Conservation (phyloP, 1,140 invertebrate genomes). For the Heliconius eleuchia region DNA sequence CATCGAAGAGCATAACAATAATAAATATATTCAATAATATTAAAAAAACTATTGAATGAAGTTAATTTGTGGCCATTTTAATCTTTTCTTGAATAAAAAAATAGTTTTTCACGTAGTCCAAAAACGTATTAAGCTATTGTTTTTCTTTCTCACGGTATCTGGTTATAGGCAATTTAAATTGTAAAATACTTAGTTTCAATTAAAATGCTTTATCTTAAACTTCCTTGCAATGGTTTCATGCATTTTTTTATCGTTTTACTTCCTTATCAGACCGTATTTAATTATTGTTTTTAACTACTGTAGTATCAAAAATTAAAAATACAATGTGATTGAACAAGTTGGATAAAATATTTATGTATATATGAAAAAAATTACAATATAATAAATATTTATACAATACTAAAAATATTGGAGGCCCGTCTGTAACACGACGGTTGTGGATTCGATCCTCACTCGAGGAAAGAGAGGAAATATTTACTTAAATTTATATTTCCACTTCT, state of each 20-base stretch:
- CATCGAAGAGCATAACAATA: too few relatives aligned
- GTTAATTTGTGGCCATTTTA: background rate
- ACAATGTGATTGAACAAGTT: background rate
- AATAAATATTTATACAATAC: too few relatives aligned
- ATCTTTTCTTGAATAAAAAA: background rate
- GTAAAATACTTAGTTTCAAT: constrained; percentile 21
- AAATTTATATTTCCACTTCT: too few relatives aligned
- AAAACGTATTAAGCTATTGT: background rate
- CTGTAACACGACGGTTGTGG: too few relatives aligned
- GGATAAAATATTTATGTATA: background rate
- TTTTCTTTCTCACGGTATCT: constrained; percentile 13
- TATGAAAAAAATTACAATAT: too few relatives aligned
- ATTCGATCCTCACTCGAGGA: too few relatives aligned
- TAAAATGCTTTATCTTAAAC: constrained; percentile 24
- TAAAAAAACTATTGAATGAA: background rate
- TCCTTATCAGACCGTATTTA: constrained; percentile 5
- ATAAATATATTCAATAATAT: background rate
- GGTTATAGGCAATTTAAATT: constrained; percentile 22
- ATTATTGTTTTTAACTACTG: constrained; percentile 3
- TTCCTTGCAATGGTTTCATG: constrained; percentile 29
- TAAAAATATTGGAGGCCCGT: too few relatives aligned
- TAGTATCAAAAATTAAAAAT: background rate
- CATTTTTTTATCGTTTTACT: constrained; percentile 14
- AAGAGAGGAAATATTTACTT: too few relatives aligned
- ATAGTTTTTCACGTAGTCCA: background rate